Evolutionary conservation across 2,797 vertebrate genomes (phyloP), one percentile per base, ranked within the genome.

Genomic region (Ptychadena robeensis): DNA sequence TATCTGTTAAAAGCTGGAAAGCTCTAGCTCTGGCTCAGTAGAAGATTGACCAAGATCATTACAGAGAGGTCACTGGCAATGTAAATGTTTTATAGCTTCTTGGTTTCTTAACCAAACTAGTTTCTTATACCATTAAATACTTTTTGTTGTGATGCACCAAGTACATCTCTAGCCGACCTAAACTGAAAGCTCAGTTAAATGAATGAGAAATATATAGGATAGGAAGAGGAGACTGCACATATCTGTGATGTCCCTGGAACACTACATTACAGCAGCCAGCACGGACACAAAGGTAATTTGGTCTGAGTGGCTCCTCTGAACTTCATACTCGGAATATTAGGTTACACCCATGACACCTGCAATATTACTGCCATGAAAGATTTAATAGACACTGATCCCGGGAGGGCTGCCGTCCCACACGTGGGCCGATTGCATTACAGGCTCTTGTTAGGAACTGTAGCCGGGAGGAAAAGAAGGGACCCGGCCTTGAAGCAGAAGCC

Each of bases 311-410:
- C 69, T 28, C 32, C 73, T 65, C 69, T 81, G 83, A 73, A 72
- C 40, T 86, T 85, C 57, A 34, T 82, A 70, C 66, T 69, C 38
- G 73, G 64, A 81, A 0, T 88, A 68, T 91, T 86, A 74, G 73
- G 75, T 92, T 91, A 90, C 87, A 86, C 88, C 70, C 74, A 79
- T 88, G 86, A 89, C 89, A 91, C 88, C 87, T 89, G 84, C 63
- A 76, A 15, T 86, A 80, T 89, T 87, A 80, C 83, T 87, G 82
- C 82, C 87, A 85, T 89, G 87, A 85, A 92, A 89, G 88, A 91
- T 94, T 92, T 92, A 90, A 93, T 88, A 89, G 89, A 71, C 83
- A 83, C 87, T 84, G 86, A 86, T 89, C 88, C 88, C 72, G 85
- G 87, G 87, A 87, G 87, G 86, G 83, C 89, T 85, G 34, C 65